phyloP scores from a whole-genome alignment of 2,797 vertebrate genomes.

The Enteromius fasciolatus region DNA sequence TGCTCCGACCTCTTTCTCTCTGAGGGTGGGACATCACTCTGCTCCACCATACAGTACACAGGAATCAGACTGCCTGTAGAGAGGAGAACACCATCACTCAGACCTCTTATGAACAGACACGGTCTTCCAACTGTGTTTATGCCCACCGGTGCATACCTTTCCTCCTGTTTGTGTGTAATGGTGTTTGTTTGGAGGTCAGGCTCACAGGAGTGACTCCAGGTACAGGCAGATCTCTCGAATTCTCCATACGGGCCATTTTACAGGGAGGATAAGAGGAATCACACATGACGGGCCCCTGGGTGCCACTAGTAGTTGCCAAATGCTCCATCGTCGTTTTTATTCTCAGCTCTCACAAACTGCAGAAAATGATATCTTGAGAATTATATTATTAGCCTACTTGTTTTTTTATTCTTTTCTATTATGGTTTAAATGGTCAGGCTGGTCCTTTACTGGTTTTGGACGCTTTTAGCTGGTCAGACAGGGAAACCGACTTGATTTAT shows the following conservation, averaged over 20 bases:
- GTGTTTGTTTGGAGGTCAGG: constrained; percentile 26
- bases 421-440: not conserved
- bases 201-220: constrained; percentile 17
- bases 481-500: not conserved
- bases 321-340: constrained; percentile 21
- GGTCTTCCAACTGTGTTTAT: not conserved
- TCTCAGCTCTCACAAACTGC: constrained; percentile 4
- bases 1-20: constrained; percentile 89
- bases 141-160: constrained; percentile 18
- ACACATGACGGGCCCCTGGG: constrained; percentile 26
- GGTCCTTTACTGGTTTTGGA: not conserved
- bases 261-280: constrained; percentile 27
- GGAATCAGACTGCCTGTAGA: constrained; percentile 90
- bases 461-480: not conserved
- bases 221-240: constrained; percentile 25
- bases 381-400: not conserved
- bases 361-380: not conserved
- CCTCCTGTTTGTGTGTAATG: not conserved
- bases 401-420: not conserved
- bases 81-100: not conserved
- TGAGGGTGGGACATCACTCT: constrained; percentile 87
- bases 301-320: constrained; percentile 34
- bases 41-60: constrained; percentile 96
- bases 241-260: constrained; percentile 35
- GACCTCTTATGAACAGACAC: constrained; percentile 1